Evolutionary conservation across 2,797 vertebrate species (phyloP), one percentile per base, ranked within the genome.

Genomic region (Cuniculus paca): DNA sequence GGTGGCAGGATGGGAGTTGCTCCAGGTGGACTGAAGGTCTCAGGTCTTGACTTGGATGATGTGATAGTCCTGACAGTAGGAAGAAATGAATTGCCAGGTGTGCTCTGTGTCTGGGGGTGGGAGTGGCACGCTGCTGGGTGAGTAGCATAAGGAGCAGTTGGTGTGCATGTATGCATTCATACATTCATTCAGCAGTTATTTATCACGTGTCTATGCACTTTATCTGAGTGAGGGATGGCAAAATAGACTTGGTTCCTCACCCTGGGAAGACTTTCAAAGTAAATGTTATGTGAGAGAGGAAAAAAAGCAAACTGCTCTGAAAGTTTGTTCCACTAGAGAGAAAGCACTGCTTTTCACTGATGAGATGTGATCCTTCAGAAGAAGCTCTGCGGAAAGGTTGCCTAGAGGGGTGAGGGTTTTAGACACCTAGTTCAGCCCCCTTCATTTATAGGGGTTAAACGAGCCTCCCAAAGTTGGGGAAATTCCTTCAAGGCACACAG

Each of bases 201-300:
- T 82, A 74, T 48, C 9, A 54, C n/a, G 39, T 89, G 13, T 82
- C 48, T 60, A 17, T 50, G 42, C 74, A 39, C 9, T 60, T 65
- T n/a, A 88, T 56, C 63, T 42, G 79, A 52, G 63, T 11, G 22
- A 31, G 78, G 65, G 61, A 28, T 58, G 50, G 24, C 42, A 60
- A 80, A 83, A 68, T 42, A 95, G 94, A 81, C 39, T 36, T 0
- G 36, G 61, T 77, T 14, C 20, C 22, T 26, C 5, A 63, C 22
- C 24, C 65, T n/a, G 4, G 54, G 42, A 79, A 94, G 48, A 26
- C 82, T 96, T 93, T 88, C 74, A 74, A 96, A 88, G 39, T 84
- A 60, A 36, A 83, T 94, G 77, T 85, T 60, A 31, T 17, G 8
- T 65, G 56, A 88, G 78, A 48, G 22, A 68, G 52, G 4, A 22